Conservation (phyloP, 2,113 vertebrate species). For the Zosterops borbonicus region DNA sequence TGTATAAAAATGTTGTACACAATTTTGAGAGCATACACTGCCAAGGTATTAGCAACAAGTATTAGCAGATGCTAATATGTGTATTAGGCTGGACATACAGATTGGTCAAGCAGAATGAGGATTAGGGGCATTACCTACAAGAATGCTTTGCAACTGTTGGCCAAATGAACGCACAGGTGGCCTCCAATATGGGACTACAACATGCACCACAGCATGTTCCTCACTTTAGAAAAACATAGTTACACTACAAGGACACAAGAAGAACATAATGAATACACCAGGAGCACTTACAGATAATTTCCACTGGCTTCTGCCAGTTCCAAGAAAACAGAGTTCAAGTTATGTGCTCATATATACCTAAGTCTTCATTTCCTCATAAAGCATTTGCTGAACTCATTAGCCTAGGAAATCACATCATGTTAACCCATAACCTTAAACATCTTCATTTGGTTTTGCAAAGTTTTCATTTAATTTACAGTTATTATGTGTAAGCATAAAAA, state of each 20-base stretch:
- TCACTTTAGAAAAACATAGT: not conserved
- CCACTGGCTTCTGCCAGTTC: constrained; percentile 43
- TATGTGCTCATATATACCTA: not conserved
- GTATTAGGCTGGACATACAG: not conserved
- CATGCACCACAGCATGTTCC: not conserved
- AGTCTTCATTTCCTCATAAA: constrained; percentile 46
- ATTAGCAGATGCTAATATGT: not conserved
- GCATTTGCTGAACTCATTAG: constrained; percentile 59
- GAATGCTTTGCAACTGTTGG: not conserved
- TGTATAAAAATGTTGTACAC: not conserved
- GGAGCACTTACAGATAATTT: constrained; percentile 47
- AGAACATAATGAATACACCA: constrained; percentile 42
- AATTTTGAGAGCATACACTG: not conserved
- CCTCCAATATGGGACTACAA: not conserved
- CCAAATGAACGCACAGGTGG: not conserved
- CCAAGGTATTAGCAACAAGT: not conserved
- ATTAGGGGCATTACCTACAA: not conserved
- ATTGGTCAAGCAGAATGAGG: not conserved
- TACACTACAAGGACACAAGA: not conserved
- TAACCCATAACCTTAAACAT: not conserved
- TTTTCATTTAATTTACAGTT: not conserved
- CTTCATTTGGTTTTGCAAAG: not conserved
- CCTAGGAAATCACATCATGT: not conserved
- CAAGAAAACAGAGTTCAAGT: constrained; percentile 22
- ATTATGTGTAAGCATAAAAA: not conserved